These are phyloP conservation scores for Cryptomyrus ogoouensis DNA, from an alignment of 2,113 vertebrate species.

Conservation along the genomic window DNA sequence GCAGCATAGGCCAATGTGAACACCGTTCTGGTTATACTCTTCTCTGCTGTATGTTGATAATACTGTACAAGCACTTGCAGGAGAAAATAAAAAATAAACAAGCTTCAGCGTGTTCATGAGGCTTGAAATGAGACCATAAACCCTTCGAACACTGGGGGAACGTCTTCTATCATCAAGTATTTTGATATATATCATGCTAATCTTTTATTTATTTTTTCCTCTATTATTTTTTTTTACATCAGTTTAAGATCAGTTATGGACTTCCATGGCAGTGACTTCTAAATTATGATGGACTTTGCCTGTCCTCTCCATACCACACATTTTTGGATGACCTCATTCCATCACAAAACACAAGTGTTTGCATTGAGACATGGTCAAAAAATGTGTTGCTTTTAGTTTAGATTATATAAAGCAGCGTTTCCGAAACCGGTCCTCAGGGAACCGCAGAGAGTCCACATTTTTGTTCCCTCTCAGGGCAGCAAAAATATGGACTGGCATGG, in stretches of 20 bases:
- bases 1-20: not conserved
- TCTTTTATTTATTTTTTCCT: not conserved
- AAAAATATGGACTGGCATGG: not conserved
- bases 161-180: not conserved
- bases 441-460: not conserved
- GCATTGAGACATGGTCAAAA: not conserved
- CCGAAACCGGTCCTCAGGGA: not conserved
- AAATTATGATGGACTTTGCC: not conserved
- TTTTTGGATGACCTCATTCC: not conserved
- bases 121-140: slow-evolving; percentile 14
- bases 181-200: slow-evolving; percentile 5
- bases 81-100: not conserved
- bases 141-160: not conserved
- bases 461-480: not conserved
- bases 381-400: not conserved
- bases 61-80: not conserved
- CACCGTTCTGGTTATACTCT: not conserved
- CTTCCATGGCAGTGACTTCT: not conserved
- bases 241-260: not conserved
- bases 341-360: not conserved
- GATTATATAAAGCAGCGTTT: not conserved
- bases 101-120: slow-evolving; percentile 13
- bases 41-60: not conserved
- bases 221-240: not conserved
- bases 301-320: not conserved